Evolutionary conservation across 2,888 invertebrate genomes (phyloP).

Genomic region (Pyrrhosoma nymphula): DNA sequence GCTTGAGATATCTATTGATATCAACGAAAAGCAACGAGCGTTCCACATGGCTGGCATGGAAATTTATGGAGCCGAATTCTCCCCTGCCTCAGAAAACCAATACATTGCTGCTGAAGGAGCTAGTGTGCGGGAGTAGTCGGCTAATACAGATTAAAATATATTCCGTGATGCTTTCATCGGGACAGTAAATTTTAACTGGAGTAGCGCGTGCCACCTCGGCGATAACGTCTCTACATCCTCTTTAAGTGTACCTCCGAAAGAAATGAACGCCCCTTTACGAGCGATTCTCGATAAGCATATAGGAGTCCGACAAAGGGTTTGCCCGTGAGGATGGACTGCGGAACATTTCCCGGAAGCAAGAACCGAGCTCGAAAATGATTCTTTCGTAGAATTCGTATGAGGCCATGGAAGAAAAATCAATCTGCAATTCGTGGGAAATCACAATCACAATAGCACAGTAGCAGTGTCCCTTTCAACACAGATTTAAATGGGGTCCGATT

Average conservation of each 20-base stretch:
- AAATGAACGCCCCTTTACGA: neutral
- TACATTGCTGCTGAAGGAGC: neutral
- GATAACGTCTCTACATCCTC: neutral
- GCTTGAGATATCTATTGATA: neutral
- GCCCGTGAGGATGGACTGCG: neutral
- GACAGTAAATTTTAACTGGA: neutral
- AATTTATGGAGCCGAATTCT: neutral
- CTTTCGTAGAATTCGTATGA: neutral
- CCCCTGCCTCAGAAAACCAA: neutral
- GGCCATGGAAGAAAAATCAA: neutral
- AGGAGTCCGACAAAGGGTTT: neutral
- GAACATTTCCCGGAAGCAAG: neutral
- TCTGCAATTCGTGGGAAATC: neutral
- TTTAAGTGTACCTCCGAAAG: neutral
- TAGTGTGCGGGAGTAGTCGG: neutral
- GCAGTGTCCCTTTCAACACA: neutral
- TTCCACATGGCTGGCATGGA: neutral
- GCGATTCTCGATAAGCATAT: neutral
- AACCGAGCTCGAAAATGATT: neutral
- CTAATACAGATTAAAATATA: neutral
- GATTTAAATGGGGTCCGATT: neutral
- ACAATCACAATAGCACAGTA: neutral
- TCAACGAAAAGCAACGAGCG: neutral
- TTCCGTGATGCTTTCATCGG: neutral
- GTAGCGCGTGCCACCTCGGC: neutral